Evolutionary conservation across 2,888 invertebrate species (phyloP).

Genomic region (Ferdinandea cuprea): DNA sequence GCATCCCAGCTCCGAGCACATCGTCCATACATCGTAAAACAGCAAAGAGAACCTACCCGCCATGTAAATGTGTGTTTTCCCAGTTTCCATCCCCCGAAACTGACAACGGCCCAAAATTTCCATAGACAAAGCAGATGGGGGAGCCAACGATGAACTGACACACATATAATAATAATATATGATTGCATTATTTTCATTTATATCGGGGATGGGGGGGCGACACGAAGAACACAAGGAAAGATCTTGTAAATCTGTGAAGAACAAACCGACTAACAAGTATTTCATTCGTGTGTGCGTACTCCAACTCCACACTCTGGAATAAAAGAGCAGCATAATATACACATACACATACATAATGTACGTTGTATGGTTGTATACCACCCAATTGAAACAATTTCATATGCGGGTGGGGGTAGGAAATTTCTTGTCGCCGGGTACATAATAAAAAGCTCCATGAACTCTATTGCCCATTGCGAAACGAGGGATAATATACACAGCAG

Average conservation of each 20-base stretch:
- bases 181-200: slow-evolving; percentile 70
- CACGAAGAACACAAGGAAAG: slow-evolving; percentile 42
- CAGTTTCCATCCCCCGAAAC: slow-evolving; percentile 42
- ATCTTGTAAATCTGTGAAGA: slow-evolving; percentile 75
- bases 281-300: slow-evolving; percentile 67
- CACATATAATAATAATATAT: slow-evolving; percentile 73
- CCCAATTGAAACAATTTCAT: slow-evolving; percentile 43
- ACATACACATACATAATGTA: slow-evolving; percentile 32
- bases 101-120: slow-evolving; percentile 44
- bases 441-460: slow-evolving; percentile 73
- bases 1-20: too few species aligned
- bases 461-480: slow-evolving; percentile 61
- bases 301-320: too few species aligned
- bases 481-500: slow-evolving; percentile 64
- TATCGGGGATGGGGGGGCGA: background rate
- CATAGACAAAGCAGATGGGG: slow-evolving; percentile 45
- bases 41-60: slow-evolving; percentile 66
- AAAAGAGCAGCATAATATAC: too few species aligned
- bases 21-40: slow-evolving; percentile 16
- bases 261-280: slow-evolving; percentile 74
- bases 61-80: slow-evolving; percentile 64
- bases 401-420: slow-evolving; percentile 20
- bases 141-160: slow-evolving; percentile 62
- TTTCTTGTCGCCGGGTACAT: slow-evolving; percentile 70
- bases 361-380: background rate